Conservation (phyloP, 2,888 invertebrate species). For the Pristionchus mayeri region DNA sequence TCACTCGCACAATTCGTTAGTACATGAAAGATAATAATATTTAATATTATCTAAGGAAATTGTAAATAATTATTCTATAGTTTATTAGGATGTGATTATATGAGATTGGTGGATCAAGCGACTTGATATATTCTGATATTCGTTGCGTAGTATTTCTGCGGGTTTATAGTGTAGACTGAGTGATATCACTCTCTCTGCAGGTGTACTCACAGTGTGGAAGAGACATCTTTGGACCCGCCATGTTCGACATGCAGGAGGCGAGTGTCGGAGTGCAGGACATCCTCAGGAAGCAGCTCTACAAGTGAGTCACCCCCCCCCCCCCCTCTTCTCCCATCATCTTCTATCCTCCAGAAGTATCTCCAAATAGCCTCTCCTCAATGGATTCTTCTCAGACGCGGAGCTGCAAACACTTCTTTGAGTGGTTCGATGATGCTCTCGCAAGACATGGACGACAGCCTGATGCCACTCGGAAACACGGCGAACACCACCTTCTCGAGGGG, state of each 20-base stretch:
- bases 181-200: too few relatives aligned
- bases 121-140: too few relatives aligned
- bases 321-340: not conserved
- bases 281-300: conserved; percentile 14
- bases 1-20: not conserved
- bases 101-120: too few relatives aligned
- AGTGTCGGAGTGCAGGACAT: not conserved
- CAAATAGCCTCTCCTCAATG: too few relatives aligned
- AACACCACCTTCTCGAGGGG: conserved; percentile 31
- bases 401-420: not conserved
- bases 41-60: too few relatives aligned
- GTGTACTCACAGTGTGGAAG: conserved; percentile 46
- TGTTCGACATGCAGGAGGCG: not conserved
- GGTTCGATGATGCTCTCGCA: conserved; percentile 20
- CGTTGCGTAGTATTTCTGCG: too few relatives aligned
- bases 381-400: not conserved
- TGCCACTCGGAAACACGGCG: conserved; percentile 29
- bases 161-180: too few relatives aligned
- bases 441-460: conserved; percentile 19
- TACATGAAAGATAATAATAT: too few relatives aligned
- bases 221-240: not conserved
- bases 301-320: not conserved
- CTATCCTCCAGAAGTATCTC: too few relatives aligned
- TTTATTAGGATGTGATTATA: too few relatives aligned
- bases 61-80: too few relatives aligned